Evolutionary conservation across 2,113 vertebrate genomes (phyloP).

Genomic region (Proterorhinus semilunaris): DNA sequence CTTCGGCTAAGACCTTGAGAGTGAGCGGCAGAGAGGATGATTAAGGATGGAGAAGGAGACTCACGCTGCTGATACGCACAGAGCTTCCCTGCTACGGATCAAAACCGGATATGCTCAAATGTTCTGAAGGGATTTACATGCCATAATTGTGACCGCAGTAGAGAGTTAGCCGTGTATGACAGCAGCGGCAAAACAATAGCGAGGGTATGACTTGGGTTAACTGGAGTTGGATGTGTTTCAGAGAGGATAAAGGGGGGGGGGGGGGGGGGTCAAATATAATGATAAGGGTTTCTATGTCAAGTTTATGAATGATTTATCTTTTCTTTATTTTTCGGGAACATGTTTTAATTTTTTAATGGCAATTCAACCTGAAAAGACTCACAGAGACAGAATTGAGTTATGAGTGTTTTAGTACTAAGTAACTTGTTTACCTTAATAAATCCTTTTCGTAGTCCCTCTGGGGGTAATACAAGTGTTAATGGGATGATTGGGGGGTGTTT

Average conservation of each 20-base stretch:
- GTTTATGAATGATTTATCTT: no score
- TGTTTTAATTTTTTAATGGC: no score
- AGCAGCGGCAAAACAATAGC: slow-evolving; percentile 20
- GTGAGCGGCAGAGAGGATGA: slow-evolving; percentile 67
- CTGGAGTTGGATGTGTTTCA: neutral
- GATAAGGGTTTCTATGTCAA: no score
- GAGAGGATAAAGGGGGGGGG: neutral
- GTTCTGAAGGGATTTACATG: slow-evolving; percentile 68
- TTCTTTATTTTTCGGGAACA: no score
- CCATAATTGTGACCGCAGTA: slow-evolving; percentile 57
- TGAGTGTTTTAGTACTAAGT: no score
- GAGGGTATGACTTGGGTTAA: slow-evolving; percentile 9
- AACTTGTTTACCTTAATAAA: no score
- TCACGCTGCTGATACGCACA: slow-evolving; percentile 60
- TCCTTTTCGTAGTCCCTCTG: no score
- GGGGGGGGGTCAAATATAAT: no score
- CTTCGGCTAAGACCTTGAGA: slow-evolving; percentile 64
- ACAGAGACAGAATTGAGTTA: no score
- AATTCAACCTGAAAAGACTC: no score
- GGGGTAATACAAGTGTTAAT: no score
- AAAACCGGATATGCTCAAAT: slow-evolving; percentile 57
- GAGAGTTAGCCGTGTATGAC: slow-evolving; percentile 33
- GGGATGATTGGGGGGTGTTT: no score
- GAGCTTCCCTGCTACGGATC: slow-evolving; percentile 48
- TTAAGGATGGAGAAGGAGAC: slow-evolving; percentile 60